A percentile compares a stretch with the other conserved stretches of the same genome.
Conservation (phyloP, 2,113 vertebrate species). For the Burhinus oedicnemus region DNA sequence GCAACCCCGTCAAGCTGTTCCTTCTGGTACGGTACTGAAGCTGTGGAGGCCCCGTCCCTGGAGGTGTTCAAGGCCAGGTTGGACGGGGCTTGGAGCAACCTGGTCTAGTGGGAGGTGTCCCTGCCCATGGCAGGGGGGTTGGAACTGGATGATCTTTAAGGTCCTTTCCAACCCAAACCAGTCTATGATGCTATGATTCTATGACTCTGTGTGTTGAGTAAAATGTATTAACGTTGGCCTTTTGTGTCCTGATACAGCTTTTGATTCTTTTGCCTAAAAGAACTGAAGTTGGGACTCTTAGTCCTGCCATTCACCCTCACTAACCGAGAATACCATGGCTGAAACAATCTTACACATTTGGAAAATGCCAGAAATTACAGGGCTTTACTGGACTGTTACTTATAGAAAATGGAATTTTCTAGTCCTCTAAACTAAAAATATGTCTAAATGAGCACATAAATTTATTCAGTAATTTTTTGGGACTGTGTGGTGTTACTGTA, state of each 20-base stretch:
- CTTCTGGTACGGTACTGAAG: background rate
- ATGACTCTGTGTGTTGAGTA: background rate
- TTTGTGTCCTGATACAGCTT: background rate
- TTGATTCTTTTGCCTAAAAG: background rate
- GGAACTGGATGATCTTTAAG: too few relatives aligned
- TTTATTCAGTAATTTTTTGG: background rate
- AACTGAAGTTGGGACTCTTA: background rate
- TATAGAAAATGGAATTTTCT: background rate
- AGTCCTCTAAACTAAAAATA: slow-evolving; percentile 6
- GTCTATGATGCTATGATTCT: too few relatives aligned
- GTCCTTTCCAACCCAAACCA: too few relatives aligned
- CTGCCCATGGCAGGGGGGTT: too few relatives aligned
- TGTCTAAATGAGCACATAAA: background rate
- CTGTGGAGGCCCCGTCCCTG: too few relatives aligned
- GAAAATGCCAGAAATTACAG: background rate
- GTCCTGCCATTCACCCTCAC: background rate
- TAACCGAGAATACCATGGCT: background rate
- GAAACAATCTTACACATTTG: background rate
- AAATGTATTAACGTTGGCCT: background rate
- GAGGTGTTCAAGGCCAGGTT: too few relatives aligned
- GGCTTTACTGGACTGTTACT: background rate
- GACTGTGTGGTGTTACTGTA: background rate
- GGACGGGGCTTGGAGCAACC: too few relatives aligned
- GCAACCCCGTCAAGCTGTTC: background rate
- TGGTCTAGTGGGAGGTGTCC: too few relatives aligned